Conservation (phyloP, 1,140 invertebrate species). For the Nephotettix cincticeps region DNA sequence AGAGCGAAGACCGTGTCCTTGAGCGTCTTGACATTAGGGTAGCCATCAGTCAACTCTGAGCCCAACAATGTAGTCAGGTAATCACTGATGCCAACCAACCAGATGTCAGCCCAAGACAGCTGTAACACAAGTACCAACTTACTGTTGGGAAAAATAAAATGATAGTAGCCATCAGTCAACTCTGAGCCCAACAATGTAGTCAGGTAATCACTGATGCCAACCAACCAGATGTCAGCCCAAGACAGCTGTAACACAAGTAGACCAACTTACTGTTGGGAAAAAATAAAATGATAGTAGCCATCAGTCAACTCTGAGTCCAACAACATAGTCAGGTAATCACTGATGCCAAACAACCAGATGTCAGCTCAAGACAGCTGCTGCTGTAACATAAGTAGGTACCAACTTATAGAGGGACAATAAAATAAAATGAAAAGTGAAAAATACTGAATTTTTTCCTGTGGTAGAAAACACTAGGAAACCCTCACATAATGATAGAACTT, state of each 20-base stretch:
- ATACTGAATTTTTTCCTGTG: too few relatives aligned
- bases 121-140: too few relatives aligned
- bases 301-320: slow-evolving; percentile 40
- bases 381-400: too few relatives aligned
- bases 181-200: slow-evolving; percentile 38
- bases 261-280: too few relatives aligned
- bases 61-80: slow-evolving; percentile 40
- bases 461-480: too few relatives aligned
- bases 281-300: slow-evolving; percentile 43
- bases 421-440: too few relatives aligned
- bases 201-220: slow-evolving; percentile 41
- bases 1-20: neutral
- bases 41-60: slow-evolving; percentile 41
- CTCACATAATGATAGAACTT: too few relatives aligned
- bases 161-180: slow-evolving; percentile 42
- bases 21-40: slow-evolving; percentile 44
- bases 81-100: slow-evolving; percentile 40
- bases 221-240: slow-evolving; percentile 43
- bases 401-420: too few relatives aligned
- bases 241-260: too few relatives aligned
- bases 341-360: slow-evolving; percentile 39
- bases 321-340: slow-evolving; percentile 41
- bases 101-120: slow-evolving; percentile 44
- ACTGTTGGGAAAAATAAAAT: slow-evolving; percentile 42
- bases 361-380: slow-evolving; percentile 44